Evolutionary conservation across 1,140 invertebrate species (phyloP).

Genomic region (Ceratina calcarata): DNA sequence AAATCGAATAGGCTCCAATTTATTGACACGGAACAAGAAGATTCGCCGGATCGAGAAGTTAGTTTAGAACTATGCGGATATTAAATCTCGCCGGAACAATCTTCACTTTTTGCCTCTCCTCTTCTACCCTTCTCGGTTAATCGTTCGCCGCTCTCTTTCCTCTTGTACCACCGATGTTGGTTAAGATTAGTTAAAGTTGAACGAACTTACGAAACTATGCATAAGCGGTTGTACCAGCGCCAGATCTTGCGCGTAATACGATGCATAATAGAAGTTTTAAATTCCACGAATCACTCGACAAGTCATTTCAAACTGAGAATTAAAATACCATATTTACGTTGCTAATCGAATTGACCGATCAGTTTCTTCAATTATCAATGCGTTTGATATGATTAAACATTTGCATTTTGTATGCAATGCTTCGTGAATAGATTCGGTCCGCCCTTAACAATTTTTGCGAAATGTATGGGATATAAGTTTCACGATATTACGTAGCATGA

Average conservation of each 20-base stretch:
- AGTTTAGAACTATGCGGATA: constrained; percentile 62
- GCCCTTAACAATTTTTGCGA: constrained; percentile 3
- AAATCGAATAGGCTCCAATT: constrained; percentile 27
- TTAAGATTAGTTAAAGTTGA: constrained; percentile 67
- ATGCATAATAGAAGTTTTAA: constrained; percentile 31
- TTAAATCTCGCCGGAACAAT: constrained; percentile 54
- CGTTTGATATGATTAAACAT: background rate
- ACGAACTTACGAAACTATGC: constrained; percentile 65
- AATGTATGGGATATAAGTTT: constrained; percentile 2
- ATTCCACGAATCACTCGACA: constrained; percentile 16
- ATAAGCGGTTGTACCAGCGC: constrained; percentile 62
- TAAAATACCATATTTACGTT: too few relatives aligned
- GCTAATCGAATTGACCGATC: background rate
- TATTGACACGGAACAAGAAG: constrained; percentile 44
- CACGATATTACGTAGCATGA: constrained; percentile 30
- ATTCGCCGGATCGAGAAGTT: constrained; percentile 48
- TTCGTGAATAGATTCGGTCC: background rate
- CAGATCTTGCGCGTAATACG: constrained; percentile 51
- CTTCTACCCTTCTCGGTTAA: constrained; percentile 51
- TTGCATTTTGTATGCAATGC: background rate
- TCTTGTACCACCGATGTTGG: constrained; percentile 51
- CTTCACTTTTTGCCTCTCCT: constrained; percentile 45
- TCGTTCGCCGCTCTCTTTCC: constrained; percentile 38
- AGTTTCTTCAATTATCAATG: background rate
- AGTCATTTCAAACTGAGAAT: background rate